Percentiles rank a stretch among this genome's conserved stretches.
Evolutionary conservation across 2,113 vertebrate genomes (phyloP).

Genomic region (Phalacrocorax aristotelis): DNA sequence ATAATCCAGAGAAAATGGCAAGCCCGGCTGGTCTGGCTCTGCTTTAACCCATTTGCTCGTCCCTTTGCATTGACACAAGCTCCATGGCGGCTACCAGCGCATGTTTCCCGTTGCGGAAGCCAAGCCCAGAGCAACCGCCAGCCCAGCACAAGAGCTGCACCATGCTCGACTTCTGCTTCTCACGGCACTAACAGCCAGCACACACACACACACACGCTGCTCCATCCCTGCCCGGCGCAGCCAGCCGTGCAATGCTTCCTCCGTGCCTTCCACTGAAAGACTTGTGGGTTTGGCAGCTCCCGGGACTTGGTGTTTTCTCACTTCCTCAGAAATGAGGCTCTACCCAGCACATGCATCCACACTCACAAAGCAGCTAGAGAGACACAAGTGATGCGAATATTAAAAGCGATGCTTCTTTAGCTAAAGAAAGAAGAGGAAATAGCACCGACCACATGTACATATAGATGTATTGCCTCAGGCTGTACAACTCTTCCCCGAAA

Average conservation of each 20-base stretch:
- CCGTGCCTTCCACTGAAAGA: not conserved
- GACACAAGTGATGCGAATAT: accelerated
- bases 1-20: not conserved
- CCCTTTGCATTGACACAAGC: not conserved
- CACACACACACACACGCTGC: not conserved
- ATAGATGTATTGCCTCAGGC: not conserved
- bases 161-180: not conserved
- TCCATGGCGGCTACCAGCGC: not conserved
- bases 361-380: not conserved
- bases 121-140: not conserved
- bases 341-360: not conserved
- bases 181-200: accelerated
- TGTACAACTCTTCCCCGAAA: not conserved
- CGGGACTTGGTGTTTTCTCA: accelerated
- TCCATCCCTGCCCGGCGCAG: not conserved
- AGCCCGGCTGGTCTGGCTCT: not conserved
- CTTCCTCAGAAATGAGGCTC: not conserved
- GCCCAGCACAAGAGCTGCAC: not conserved
- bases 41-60: not conserved
- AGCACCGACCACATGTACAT: not conserved
- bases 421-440: not conserved
- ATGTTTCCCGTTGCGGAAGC: not conserved
- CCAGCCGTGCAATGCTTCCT: not conserved
- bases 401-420: not conserved
- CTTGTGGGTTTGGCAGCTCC: accelerated